These are phyloP conservation scores for Etheostoma perlongum DNA, from an alignment of 2,797 vertebrate species.

Conservation along the genomic window DNA sequence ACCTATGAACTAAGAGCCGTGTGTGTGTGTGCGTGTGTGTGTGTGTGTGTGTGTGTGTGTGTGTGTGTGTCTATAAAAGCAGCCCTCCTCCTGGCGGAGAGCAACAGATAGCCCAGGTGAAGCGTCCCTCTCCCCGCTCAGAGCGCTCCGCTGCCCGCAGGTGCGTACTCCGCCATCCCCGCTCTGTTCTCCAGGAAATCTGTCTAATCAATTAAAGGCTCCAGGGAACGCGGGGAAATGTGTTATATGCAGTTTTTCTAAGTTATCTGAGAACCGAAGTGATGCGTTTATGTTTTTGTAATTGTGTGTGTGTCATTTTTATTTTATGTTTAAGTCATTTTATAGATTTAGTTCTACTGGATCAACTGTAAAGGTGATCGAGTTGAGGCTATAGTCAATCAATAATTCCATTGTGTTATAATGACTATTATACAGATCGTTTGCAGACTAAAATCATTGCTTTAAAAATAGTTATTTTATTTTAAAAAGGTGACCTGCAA, in stretches of 20 bases:
- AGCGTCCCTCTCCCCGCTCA: constrained; percentile 33
- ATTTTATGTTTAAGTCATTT: not conserved
- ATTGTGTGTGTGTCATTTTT: not conserved
- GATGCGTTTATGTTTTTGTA: too few species aligned
- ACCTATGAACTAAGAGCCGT: constrained; percentile 62
- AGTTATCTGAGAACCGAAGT: too few species aligned
- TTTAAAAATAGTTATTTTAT: not conserved
- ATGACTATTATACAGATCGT: not conserved
- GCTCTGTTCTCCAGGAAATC: not conserved
- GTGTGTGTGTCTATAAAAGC: constrained; percentile 65
- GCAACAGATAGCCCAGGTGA: constrained; percentile 70
- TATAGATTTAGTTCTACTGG: not conserved
- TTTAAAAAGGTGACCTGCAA: constrained; percentile 7
- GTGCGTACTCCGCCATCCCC: constrained; percentile 42
- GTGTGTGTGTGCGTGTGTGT: constrained; percentile 7
- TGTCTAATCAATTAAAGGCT: not conserved
- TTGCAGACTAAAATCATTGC: not conserved
- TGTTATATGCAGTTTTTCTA: not conserved
- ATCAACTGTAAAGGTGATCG: not conserved
- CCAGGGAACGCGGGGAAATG: too few species aligned
- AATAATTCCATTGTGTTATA: not conserved
- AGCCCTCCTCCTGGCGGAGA: not conserved
- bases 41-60: constrained; percentile 3
- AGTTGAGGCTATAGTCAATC: not conserved
- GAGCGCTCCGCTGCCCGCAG: constrained; percentile 49